Evolutionary conservation across 2,888 invertebrate species (phyloP).

Genomic region (Cantharis nigra): DNA sequence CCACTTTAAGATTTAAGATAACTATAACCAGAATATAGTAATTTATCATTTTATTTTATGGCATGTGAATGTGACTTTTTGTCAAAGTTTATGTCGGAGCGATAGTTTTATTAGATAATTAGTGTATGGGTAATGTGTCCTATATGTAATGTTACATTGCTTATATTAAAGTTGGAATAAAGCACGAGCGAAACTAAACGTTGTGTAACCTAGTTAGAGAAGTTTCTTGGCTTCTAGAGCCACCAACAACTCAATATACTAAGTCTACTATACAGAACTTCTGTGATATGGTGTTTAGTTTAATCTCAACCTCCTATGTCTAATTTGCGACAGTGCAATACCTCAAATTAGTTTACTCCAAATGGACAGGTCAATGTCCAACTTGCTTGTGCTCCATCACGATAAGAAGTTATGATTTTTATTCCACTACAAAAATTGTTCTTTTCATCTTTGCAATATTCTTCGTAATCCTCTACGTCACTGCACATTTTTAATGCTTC

Average conservation of each 20-base stretch:
- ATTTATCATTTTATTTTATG: not conserved
- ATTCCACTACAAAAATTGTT: not conserved
- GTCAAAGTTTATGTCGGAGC: not conserved
- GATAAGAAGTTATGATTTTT: not conserved
- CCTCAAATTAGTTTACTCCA: not conserved
- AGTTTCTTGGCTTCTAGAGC: conserved; percentile 19
- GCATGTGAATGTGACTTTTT: conserved; percentile 8
- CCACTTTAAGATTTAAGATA: conserved; percentile 1
- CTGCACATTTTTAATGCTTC: not conserved
- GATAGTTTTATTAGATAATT: conserved; percentile 17
- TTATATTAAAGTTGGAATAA: conserved; percentile 7
- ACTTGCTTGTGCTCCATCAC: not conserved
- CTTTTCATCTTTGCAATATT: too few species aligned
- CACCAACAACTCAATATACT: conserved; percentile 24
- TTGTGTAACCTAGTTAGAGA: conserved; percentile 22
- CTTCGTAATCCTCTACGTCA: too few species aligned
- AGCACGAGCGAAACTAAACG: conserved; percentile 19
- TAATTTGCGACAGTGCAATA: not conserved
- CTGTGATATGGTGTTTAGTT: not conserved
- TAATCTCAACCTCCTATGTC: not conserved
- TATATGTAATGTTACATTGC: conserved; percentile 16
- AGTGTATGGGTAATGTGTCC: conserved; percentile 5
- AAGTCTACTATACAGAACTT: conserved; percentile 6
- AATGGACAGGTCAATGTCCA: not conserved
- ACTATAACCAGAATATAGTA: conserved; percentile 4